phyloP scores from a whole-genome alignment of 2,797 vertebrate genomes.

The Mormyrus hasselquistii region DNA sequence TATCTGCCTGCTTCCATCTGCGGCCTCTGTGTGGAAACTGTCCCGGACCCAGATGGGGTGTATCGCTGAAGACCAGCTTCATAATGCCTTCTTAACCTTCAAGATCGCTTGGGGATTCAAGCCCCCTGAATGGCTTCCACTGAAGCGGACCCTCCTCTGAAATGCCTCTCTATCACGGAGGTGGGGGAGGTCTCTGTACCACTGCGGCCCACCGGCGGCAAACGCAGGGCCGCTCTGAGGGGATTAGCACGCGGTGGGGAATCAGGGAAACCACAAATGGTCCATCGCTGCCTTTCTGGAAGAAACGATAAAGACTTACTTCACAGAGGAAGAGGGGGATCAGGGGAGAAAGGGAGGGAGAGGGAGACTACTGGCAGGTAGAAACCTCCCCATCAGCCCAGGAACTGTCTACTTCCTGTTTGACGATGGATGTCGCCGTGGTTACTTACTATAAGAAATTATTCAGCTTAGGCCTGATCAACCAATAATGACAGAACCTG shows the following conservation, averaged over 20 bases:
- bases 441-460: background rate
- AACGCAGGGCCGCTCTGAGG: conserved; percentile 66
- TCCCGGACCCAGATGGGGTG: conserved; percentile 99
- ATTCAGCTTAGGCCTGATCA: background rate
- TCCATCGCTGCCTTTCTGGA: background rate
- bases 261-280: background rate
- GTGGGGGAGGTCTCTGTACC: conserved; percentile 18
- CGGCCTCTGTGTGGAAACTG: conserved; percentile 99
- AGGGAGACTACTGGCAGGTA: background rate
- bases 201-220: background rate
- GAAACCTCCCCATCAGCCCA: background rate
- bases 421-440: background rate
- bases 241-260: background rate
- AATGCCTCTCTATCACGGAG: conserved; percentile 98
- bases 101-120: conserved; percentile 98
- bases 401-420: background rate
- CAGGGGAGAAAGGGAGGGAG: background rate
- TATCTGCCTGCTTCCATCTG: conserved; percentile 99
- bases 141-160: conserved; percentile 89
- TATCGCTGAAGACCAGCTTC: conserved; percentile 96
- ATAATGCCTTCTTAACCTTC: conserved; percentile 99
- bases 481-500: background rate
- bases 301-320: conserved; percentile 1
- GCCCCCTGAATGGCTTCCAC: conserved; percentile 87
- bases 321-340: background rate